phyloP scores from a whole-genome alignment of 2,797 vertebrate genomes.

The Myoxocephalus aenaeus region DNA sequence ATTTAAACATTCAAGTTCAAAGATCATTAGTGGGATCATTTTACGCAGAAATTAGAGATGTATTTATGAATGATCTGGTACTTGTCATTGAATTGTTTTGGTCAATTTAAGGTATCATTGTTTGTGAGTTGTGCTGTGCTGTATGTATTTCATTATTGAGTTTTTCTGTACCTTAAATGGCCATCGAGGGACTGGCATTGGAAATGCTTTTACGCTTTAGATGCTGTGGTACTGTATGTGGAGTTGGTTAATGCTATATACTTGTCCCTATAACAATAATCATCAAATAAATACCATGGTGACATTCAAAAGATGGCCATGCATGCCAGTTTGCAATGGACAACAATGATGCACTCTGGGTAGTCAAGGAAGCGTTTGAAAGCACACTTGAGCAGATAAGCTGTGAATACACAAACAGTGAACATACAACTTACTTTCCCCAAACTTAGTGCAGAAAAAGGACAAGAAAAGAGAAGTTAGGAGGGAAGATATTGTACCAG shows the following conservation, averaged over 20 bases:
- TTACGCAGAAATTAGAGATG: background rate
- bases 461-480: slow-evolving; percentile 22
- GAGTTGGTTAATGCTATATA: background rate
- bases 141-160: background rate
- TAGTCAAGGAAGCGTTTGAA: background rate
- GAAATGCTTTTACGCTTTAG: background rate
- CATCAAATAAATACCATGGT: background rate
- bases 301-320: slow-evolving; percentile 4
- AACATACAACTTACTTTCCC: slow-evolving; percentile 38
- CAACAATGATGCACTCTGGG: background rate
- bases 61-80: background rate
- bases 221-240: background rate
- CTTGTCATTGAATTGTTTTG: background rate
- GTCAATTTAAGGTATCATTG: background rate
- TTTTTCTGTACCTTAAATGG: background rate
- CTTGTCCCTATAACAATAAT: background rate
- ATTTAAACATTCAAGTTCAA: background rate
- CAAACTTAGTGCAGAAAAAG: slow-evolving; percentile 25
- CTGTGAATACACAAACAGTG: background rate
- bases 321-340: slow-evolving; percentile 12
- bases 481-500: background rate
- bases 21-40: background rate
- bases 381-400: slow-evolving; percentile 10
- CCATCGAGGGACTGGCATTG: background rate
- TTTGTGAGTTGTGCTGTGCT: background rate